phyloP scores from a whole-genome alignment of 2,888 invertebrate genomes.

The Drosophila prostipennis region DNA sequence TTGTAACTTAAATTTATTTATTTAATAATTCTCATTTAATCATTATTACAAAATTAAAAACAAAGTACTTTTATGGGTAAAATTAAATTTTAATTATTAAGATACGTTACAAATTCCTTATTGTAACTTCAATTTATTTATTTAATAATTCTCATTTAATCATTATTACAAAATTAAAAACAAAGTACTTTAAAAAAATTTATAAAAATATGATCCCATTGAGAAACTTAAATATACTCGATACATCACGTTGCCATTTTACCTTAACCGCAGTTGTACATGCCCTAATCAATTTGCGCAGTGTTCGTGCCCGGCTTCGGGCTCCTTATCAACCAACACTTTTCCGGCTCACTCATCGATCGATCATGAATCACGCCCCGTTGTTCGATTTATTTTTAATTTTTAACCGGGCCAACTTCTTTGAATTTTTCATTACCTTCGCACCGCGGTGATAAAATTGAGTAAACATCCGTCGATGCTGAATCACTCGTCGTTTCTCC shows the following conservation, averaged over 20 bases:
- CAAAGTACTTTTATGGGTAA: too few species aligned
- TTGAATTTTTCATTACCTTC: slow-evolving; percentile 57
- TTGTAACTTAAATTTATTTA: too few species aligned
- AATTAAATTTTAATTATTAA: too few species aligned
- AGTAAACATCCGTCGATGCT: slow-evolving; percentile 64
- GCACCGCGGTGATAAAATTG: slow-evolving; percentile 51
- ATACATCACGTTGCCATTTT: neutral
- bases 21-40: too few species aligned
- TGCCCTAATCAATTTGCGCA: slow-evolving; percentile 29
- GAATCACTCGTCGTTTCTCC: slow-evolving; percentile 30
- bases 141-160: too few species aligned
- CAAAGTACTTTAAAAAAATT: too few species aligned
- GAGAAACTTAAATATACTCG: neutral
- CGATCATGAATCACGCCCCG: slow-evolving; percentile 26
- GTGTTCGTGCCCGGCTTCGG: slow-evolving; percentile 20
- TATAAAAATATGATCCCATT: too few species aligned
- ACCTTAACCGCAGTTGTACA: neutral
- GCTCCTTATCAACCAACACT: slow-evolving; percentile 20
- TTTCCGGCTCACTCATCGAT: slow-evolving; percentile 27
- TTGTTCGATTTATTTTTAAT: slow-evolving; percentile 26
- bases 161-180: too few species aligned
- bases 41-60: too few species aligned
- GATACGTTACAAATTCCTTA: too few species aligned
- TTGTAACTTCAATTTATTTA: too few species aligned
- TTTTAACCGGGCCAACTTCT: slow-evolving; percentile 54